Evolutionary conservation across 2,888 invertebrate species (phyloP).

Genomic region (Drosophila rellima): DNA sequence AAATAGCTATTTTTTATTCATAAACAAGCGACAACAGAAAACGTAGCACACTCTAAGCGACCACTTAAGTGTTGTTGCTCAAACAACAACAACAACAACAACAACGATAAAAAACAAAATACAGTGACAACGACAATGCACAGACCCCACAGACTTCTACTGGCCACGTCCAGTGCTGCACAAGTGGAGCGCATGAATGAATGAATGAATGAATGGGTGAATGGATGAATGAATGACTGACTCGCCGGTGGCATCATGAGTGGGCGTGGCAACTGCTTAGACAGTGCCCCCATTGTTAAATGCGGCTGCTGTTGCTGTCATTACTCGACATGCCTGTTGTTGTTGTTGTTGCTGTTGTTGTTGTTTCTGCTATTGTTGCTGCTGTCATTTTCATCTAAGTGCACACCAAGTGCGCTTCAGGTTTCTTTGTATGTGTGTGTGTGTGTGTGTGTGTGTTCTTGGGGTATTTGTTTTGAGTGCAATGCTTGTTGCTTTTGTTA

Average conservation of each 20-base stretch:
- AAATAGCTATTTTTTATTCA: slow-evolving; percentile 83
- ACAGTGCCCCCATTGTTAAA: slow-evolving; percentile 69
- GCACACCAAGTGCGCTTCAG: slow-evolving; percentile 75
- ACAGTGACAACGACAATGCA: slow-evolving; percentile 47
- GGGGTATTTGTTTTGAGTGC: slow-evolving; percentile 58
- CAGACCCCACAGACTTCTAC: slow-evolving; percentile 22
- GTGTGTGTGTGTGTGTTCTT: slow-evolving; percentile 19
- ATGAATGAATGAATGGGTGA: slow-evolving; percentile 67
- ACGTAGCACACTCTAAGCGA: slow-evolving; percentile 74
- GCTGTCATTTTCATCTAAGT: slow-evolving; percentile 74
- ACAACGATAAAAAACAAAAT: slow-evolving; percentile 38
- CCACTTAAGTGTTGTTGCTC: slow-evolving; percentile 77
- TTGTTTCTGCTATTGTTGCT: slow-evolving; percentile 38
- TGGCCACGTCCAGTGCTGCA: slow-evolving; percentile 67
- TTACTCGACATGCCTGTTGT: slow-evolving; percentile 55
- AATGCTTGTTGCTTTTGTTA: slow-evolving; percentile 67
- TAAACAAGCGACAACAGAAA: slow-evolving; percentile 74
- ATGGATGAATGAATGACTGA: slow-evolving; percentile 66
- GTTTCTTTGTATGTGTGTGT: slow-evolving; percentile 22
- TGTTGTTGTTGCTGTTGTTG: slow-evolving; percentile 36
- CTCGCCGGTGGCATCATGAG: slow-evolving; percentile 65
- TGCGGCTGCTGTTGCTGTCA: slow-evolving; percentile 54
- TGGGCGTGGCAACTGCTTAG: slow-evolving; percentile 71
- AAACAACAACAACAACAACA: slow-evolving; percentile 51
- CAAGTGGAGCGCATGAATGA: slow-evolving; percentile 74